Evolutionary conservation across 2,888 invertebrate species (phyloP).

Genomic region (Hedychridium roseum): DNA sequence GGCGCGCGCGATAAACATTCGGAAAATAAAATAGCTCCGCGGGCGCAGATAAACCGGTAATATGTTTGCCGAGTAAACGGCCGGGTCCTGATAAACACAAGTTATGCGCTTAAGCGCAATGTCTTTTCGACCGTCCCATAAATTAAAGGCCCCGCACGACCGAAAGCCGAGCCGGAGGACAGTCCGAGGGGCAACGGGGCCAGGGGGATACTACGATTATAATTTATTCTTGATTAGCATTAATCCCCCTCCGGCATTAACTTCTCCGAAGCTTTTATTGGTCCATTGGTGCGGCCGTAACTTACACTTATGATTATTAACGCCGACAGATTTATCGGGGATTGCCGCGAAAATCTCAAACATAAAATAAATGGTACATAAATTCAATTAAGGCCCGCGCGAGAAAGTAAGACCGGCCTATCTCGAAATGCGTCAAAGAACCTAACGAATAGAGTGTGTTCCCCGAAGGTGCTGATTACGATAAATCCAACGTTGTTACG

Average conservation of each 20-base stretch:
- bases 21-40: slow-evolving; percentile 45
- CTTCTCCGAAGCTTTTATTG: slow-evolving; percentile 56
- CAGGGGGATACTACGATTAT: slow-evolving; percentile 46
- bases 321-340: slow-evolving; percentile 59
- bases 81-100: slow-evolving; percentile 50
- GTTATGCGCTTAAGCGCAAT: slow-evolving; percentile 52
- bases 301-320: slow-evolving; percentile 60
- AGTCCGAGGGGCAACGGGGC: slow-evolving; percentile 9
- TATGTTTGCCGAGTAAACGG: slow-evolving; percentile 47
- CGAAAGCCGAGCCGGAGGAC: slow-evolving; percentile 16
- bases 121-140: slow-evolving; percentile 51
- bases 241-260: slow-evolving; percentile 52
- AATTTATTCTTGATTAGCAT: slow-evolving; percentile 61
- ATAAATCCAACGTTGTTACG: no score
- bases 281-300: slow-evolving; percentile 50
- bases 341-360: slow-evolving; percentile 50
- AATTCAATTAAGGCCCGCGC: slow-evolving; percentile 43
- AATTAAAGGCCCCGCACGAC: slow-evolving; percentile 34
- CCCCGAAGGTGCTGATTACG: no score
- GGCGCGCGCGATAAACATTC: slow-evolving; percentile 34
- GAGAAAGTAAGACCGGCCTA: slow-evolving; percentile 7
- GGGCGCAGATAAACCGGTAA: slow-evolving; percentile 44
- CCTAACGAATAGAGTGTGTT: no score
- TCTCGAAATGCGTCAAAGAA: not conserved
- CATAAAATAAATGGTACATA: slow-evolving; percentile 49